Percentiles rank a stretch among this genome's conserved stretches.
phyloP scores from a whole-genome alignment of 1,140 invertebrate species.

The Antheraea mylitta region DNA sequence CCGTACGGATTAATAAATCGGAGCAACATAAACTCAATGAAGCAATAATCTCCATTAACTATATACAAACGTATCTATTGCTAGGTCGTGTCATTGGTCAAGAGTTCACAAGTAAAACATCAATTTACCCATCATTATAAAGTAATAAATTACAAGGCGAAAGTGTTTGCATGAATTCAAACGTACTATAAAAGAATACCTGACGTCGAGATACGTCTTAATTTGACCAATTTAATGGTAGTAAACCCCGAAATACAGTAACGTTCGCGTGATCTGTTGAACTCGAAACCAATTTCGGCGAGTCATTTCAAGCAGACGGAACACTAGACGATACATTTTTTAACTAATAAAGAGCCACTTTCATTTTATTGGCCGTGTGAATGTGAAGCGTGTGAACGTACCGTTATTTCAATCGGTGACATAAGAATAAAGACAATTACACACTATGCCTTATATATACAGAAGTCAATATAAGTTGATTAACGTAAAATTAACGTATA shows the following conservation, averaged over 20 bases:
- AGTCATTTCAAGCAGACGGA: conserved; percentile 28
- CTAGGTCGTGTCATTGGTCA: conserved; percentile 29
- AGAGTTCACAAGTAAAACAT: conserved; percentile 31
- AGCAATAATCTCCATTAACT: conserved; percentile 5
- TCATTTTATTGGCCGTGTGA: conserved; percentile 29
- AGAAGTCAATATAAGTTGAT: no score
- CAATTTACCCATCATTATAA: conserved; percentile 47
- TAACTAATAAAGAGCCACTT: conserved; percentile 28
- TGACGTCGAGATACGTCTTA: background rate
- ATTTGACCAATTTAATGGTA: conserved; percentile 5
- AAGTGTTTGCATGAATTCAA: conserved; percentile 32
- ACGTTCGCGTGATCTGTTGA: conserved; percentile 32
- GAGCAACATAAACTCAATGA: background rate
- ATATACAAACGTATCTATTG: conserved; percentile 12
- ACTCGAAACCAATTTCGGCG: conserved; percentile 37
- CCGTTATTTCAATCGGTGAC: conserved; percentile 12
- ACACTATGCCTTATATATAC: no score
- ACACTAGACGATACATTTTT: conserved; percentile 31
- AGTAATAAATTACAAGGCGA: conserved; percentile 46
- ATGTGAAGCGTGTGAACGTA: conserved; percentile 3
- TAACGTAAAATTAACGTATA: no score
- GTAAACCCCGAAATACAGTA: conserved; percentile 11
- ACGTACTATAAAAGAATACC: background rate
- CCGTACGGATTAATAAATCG: background rate
- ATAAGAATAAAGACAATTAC: background rate